Percentiles rank a stretch among this genome's conserved stretches.
These are phyloP conservation scores for Cepaea hortensis DNA, from an alignment of 2,888 invertebrate genomes.

Conservation along the genomic window DNA sequence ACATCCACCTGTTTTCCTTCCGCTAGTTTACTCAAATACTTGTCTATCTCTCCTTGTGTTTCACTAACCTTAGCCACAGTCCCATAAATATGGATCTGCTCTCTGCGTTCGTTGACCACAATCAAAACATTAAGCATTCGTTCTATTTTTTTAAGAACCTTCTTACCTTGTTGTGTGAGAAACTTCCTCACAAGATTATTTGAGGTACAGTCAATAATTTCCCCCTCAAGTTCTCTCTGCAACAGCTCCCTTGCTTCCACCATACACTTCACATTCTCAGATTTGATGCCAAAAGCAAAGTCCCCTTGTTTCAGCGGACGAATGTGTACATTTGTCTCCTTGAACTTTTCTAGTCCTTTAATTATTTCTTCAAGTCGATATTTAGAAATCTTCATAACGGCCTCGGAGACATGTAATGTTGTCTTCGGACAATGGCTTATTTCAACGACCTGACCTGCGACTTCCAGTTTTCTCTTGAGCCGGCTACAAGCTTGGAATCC, in stretches of 20 bases:
- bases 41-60: conserved; percentile 30
- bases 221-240: conserved; percentile 44
- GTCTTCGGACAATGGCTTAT: conserved; percentile 54
- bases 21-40: conserved; percentile 32
- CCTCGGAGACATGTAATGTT: conserved; percentile 48
- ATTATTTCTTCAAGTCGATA: conserved; percentile 51
- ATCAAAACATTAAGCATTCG: conserved; percentile 25
- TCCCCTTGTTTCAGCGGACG: conserved; percentile 27
- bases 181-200: conserved; percentile 13
- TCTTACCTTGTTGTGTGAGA: conserved; percentile 40
- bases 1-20: conserved; percentile 39
- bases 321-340: background rate
- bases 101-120: conserved; percentile 20
- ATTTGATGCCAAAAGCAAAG: conserved; percentile 31
- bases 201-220: conserved; percentile 38
- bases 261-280: conserved; percentile 7
- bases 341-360: conserved; percentile 15
- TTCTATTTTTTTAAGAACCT: conserved; percentile 42
- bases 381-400: conserved; percentile 52
- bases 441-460: conserved; percentile 42
- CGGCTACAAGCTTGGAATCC: conserved; percentile 37
- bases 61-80: conserved; percentile 2
- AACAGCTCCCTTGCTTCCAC: conserved; percentile 36
- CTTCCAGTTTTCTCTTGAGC: conserved; percentile 10
- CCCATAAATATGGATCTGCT: conserved; percentile 46